Base-by-base conservation (phyloP, 2,797 vertebrate species). In the Neosilurus mollespiculum region DNA sequence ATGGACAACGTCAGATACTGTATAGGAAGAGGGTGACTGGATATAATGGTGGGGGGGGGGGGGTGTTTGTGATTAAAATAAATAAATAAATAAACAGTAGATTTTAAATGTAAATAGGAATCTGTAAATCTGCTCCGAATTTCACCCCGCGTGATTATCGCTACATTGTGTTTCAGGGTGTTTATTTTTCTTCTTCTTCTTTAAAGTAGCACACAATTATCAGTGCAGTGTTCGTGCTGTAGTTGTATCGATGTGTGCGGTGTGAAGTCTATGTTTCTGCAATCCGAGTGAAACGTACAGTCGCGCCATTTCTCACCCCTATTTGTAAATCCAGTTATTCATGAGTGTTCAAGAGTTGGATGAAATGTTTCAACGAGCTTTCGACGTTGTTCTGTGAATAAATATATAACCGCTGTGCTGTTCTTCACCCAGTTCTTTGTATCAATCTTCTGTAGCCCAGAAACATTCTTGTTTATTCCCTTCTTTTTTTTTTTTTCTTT, bases 161-260 rank as follows among this genome's bases (percentile, higher is more conserved):
- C 18, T 20, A 6, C 66, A 5, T 20, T 51, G 15, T 14, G 43
- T 14, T 24, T 43, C 8, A 8, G 4, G 43, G 43, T 43, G 43
- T 43, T 43, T 43, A 43, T 49, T 49, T 4, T 20, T 59, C 1
- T 24, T 12, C 9, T 53, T 65, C 3, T 66, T 14, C 3, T 58
- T 66, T 53, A 54, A 18, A 30, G 1, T 67, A 24, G 5, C 43
- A 18, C 18, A 34, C 24, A 37, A 15, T 65, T 26, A 16, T 51
- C 51, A 12, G n/a, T 58, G 24, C 30, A 69, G 9, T 61, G 30
- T 72, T 64, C 54, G n/a, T 78, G 56, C 43, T 79, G 65, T 65
- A 76, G 54, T 66, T 56, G 14, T 59, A 10, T 80, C 37, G 81
- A 61, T 84, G 87, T 85, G 83, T 85, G 76, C 64, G 89, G 71